Conservation (phyloP, 2,888 invertebrate genomes). For the Nomada goodeniana region DNA sequence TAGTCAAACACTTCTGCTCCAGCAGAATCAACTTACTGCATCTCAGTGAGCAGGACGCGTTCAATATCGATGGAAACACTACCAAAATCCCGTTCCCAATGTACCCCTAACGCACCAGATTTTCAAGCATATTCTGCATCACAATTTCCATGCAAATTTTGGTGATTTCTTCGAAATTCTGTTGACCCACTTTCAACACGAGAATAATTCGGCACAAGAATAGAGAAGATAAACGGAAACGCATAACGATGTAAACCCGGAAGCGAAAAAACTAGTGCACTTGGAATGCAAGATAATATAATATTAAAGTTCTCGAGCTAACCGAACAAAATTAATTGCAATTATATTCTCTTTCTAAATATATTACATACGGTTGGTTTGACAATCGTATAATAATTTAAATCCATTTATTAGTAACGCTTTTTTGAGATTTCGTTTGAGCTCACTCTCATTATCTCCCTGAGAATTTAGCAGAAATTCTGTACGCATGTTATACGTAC, state of each 20-base stretch:
- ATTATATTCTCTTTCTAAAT: too few species aligned
- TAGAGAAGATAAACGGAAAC: background rate
- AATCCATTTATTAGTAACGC: too few species aligned
- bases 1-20: slow-evolving; percentile 16
- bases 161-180: slow-evolving; percentile 1
- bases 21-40: background rate
- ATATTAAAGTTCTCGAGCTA: too few species aligned
- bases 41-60: background rate
- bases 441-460: too few species aligned
- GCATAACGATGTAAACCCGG: background rate
- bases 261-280: background rate
- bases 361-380: too few species aligned
- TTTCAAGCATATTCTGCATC: slow-evolving; percentile 1
- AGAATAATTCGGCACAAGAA: background rate
- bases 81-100: slow-evolving; percentile 4
- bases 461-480: too few species aligned
- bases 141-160: slow-evolving; percentile 24
- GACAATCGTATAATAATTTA: too few species aligned
- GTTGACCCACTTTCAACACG: background rate
- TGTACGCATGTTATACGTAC: too few species aligned
- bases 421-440: too few species aligned
- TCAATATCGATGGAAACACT: background rate
- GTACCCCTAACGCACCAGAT: slow-evolving; percentile 17
- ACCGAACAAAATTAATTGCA: too few species aligned
- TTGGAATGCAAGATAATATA: background rate